Conservation (phyloP, 1,140 invertebrate species). For the Calosoma granatense region DNA sequence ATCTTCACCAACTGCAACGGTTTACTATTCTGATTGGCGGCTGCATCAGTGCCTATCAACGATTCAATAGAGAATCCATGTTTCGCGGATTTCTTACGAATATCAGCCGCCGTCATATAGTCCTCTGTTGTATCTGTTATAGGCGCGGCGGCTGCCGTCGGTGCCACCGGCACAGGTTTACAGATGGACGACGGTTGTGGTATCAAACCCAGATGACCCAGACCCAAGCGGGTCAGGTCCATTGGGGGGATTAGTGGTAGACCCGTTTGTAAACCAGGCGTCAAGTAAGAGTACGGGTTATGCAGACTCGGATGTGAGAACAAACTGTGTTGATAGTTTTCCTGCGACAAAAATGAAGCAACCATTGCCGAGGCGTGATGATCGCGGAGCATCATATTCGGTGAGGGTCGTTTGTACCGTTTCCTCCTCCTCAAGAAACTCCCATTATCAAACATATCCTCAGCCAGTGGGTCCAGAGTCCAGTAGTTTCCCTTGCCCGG, state of each 20-base stretch:
- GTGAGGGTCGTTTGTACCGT: constrained; percentile 81
- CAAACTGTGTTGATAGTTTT: constrained; percentile 23
- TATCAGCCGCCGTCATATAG: constrained; percentile 20
- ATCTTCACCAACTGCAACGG: constrained; percentile 20
- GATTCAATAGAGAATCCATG: constrained; percentile 32
- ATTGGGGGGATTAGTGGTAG: constrained; percentile 31
- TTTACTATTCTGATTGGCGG: constrained; percentile 11
- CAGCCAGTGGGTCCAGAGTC: constrained; percentile 92
- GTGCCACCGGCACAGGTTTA: constrained; percentile 40
- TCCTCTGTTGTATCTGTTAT: constrained; percentile 28
- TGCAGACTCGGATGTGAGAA: constrained; percentile 33
- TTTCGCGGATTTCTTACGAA: constrained; percentile 28
- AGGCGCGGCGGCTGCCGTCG: constrained; percentile 24
- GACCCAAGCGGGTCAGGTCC: constrained; percentile 28
- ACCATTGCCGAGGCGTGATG: constrained; percentile 30
- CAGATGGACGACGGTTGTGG: constrained; percentile 37
- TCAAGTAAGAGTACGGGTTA: constrained; percentile 31
- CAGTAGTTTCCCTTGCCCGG: constrained; percentile 99
- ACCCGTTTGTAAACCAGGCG: constrained; percentile 23
- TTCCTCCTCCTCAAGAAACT: constrained; percentile 91
- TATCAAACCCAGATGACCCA: constrained; percentile 24
- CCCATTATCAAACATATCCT: constrained; percentile 99
- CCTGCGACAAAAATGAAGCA: constrained; percentile 29
- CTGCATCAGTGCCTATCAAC: constrained; percentile 27
- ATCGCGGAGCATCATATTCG: constrained; percentile 43